phyloP scores from a whole-genome alignment of 2,113 vertebrate genomes.

The Grammomys surdaster region DNA sequence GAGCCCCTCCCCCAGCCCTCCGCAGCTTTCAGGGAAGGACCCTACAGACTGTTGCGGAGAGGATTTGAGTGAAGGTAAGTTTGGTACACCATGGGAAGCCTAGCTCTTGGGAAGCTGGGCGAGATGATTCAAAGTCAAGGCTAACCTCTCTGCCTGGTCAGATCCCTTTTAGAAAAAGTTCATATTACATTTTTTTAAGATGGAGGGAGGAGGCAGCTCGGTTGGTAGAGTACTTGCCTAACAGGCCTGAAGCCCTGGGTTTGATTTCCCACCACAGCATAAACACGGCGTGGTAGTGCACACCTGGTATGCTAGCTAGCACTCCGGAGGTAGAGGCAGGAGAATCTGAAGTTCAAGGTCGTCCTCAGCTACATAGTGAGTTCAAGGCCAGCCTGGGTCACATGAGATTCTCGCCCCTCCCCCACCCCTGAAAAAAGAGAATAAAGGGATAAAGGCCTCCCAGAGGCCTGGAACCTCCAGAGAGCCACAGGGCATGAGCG shows the following conservation, averaged over 20 bases:
- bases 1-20: background rate
- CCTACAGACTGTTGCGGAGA: background rate
- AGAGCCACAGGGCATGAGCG: accelerated
- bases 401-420: background rate
- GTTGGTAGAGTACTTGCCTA: background rate
- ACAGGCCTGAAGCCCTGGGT: background rate
- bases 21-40: background rate
- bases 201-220: background rate
- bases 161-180: background rate
- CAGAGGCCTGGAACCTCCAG: background rate
- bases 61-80: background rate
- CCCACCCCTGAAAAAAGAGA: background rate
- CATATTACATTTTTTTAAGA: background rate
- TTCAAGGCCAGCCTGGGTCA: background rate
- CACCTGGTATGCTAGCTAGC: background rate
- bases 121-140: background rate
- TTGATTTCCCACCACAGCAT: background rate
- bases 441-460: background rate
- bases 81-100: background rate
- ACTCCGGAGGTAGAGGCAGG: background rate
- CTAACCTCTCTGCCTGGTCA: background rate
- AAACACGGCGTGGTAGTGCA: background rate
- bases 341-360: background rate
- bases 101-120: background rate
- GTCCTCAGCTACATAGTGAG: background rate